These are phyloP conservation scores for Pelodytes ibericus DNA, from an alignment of 2,797 vertebrate species.

Conservation along the genomic window DNA sequence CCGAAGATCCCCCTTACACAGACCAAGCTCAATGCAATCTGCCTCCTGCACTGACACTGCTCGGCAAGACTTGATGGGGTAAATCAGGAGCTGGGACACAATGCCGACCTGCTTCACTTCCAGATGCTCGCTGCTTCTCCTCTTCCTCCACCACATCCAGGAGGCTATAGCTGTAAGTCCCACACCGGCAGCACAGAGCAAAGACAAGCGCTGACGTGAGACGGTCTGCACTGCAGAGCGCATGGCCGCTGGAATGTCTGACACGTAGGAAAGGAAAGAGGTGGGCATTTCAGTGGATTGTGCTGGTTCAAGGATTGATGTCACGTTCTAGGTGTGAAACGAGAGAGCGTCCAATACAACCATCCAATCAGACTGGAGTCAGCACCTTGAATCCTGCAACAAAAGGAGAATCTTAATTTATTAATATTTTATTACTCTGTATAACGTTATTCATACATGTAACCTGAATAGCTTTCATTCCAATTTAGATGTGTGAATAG, in stretches of 20 bases:
- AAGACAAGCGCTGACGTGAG: constrained; percentile 11
- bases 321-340: neutral
- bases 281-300: constrained; percentile 2
- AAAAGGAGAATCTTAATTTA: no score
- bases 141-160: constrained; percentile 27
- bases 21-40: constrained; percentile 74
- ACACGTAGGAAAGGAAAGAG: neutral
- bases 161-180: constrained; percentile 43
- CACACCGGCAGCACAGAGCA: constrained; percentile 52
- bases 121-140: constrained; percentile 24
- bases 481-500: no score
- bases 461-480: no score
- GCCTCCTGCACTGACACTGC: constrained; percentile 74
- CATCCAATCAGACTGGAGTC: neutral
- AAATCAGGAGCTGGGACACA: constrained; percentile 80
- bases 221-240: neutral
- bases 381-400: neutral
- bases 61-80: constrained; percentile 89
- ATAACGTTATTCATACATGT: no score
- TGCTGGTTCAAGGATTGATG: neutral
- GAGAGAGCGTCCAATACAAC: neutral
- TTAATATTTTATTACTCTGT: no score
- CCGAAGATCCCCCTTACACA: constrained; percentile 74
- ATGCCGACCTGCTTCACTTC: constrained; percentile 76
- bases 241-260: neutral